Evolutionary conservation across 1,140 invertebrate species (phyloP).

Genomic region (Euwallacea fornicatus): DNA sequence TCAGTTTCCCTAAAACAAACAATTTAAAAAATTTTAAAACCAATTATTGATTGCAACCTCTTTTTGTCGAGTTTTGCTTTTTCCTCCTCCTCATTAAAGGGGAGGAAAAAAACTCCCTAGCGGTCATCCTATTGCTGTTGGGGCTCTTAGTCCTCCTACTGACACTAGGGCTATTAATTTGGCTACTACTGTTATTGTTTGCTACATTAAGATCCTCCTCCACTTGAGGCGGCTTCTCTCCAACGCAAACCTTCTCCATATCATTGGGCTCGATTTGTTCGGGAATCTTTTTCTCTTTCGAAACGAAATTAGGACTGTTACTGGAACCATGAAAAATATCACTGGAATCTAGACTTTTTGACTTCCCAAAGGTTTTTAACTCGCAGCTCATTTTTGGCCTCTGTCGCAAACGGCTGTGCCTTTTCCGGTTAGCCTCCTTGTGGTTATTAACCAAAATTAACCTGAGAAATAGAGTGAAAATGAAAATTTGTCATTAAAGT

Average conservation of each 20-base stretch:
- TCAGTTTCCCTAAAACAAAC: background rate
- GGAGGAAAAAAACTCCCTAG: constrained; percentile 53
- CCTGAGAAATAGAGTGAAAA: constrained; percentile 44
- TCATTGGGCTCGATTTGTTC: constrained; percentile 25
- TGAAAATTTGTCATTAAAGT: background rate
- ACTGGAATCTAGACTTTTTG: constrained; percentile 79
- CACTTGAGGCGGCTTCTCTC: constrained; percentile 20
- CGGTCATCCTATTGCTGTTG: constrained; percentile 47
- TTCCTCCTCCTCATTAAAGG: constrained; percentile 51
- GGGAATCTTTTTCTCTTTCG: constrained; percentile 29
- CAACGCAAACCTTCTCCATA: background rate
- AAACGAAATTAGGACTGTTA: constrained; percentile 22
- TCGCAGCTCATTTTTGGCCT: constrained; percentile 56
- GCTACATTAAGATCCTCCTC: constrained; percentile 42
- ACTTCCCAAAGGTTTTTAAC: constrained; percentile 77
- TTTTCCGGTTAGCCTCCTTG: constrained; percentile 59
- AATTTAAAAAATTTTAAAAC: background rate
- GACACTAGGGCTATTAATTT: constrained; percentile 44
- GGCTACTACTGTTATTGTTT: constrained; percentile 43
- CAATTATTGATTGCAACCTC: background rate
- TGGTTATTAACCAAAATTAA: constrained; percentile 69
- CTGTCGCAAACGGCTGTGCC: constrained; percentile 46
- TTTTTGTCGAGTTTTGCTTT: constrained; percentile 8
- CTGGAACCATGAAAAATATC: constrained; percentile 60
- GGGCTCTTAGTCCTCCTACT: constrained; percentile 39